Base-by-base conservation (phyloP, 2,888 invertebrate species). In the Drosophila tanythrix region DNA sequence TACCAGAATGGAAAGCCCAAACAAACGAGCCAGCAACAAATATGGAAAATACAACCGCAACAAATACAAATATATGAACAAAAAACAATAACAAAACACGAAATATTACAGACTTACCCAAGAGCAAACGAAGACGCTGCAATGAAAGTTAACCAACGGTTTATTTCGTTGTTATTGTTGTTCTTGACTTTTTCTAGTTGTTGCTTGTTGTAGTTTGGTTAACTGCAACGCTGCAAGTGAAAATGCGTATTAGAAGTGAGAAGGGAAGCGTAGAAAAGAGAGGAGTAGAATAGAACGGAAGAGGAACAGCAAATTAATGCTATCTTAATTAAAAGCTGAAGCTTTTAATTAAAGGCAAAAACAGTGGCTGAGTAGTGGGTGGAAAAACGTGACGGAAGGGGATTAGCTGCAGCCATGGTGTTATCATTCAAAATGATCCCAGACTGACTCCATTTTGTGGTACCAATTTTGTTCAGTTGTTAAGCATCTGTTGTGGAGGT, bases 21-120 rank as follows among this genome's bases (percentile, higher is more conserved):
- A 55, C 60, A 76, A 67, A 70, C 59, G 36, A 11, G 25, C 25
- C 35, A 70, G 43, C 52, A 59, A 56, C 60, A 73, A 74, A 63
- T 27, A 57, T 13, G 36, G 46, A 56, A 66, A 73, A 53, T 55
- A 68, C 57, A 63, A 68, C 8, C 25, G 48, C 21, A 40, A 13
- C 29, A 36, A 43, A 53, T 25, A 18, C 18, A 25, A n/a, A 71
- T 61, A 61, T 2, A 40, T 1, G 21, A 11, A n/a, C 1, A 55
- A 10, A 27, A 36, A 25, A 36, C 31, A 38, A 31, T 36, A 33
- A 25, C 15, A 40, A 46, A 31, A 46, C 11, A 21, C 5, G 11
- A 7, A 38, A 35, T 61, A 51, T 55, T 61, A 40, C 52, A 64
- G 56, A 78, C 77, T 78, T 78, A 78, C 77, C 77, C 64, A 67